Evolutionary conservation across 2,797 vertebrate genomes (phyloP), one percentile per base, ranked within the genome.

Genomic region (Sebastes itinus): DNA sequence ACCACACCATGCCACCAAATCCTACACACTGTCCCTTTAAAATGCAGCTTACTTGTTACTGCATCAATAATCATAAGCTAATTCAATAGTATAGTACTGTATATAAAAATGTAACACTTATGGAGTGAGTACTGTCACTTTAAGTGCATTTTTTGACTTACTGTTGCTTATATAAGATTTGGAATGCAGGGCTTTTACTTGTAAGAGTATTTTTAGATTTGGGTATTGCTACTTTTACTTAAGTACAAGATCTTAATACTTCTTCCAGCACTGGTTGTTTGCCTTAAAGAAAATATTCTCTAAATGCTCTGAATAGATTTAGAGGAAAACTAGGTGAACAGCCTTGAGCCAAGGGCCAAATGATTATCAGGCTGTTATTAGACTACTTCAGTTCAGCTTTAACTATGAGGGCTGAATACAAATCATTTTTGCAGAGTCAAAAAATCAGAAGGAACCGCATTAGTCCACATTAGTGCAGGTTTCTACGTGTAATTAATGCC

Each of bases 351-450:
- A 62, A 55, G 25, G 27, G 33, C 23, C 16, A 25, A 63, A 72
- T 64, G 23, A 82, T 75, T 70, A 73, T 52, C 16, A 59, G 9
- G 23, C n/a, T 42, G 70, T 66, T 38, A 67, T 69, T 70, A 78
- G 28, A 74, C 65, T 49, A 27, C 49, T 46, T 78, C 1, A 70
- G 59, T 80, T 72, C 63, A 58, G 46, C 69, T 60, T 59, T 54
- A 32, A 61, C 58, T 3, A 23, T 5, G 14, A 54, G 23, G 54
- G 30, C 46, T 32, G 46, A 74, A 66, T 52, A 46, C 18, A 78
- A 74, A 77, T 55, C 5, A 54, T 55, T 63, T 64, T 60, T 12
- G 28, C 64, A 63, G 46, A 30, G n/a, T 62, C 28, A 63, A 32
- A 13, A 71, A 71, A 62, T 75, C 27, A 35, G 27, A 25, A 55